These are phyloP conservation scores for Julus scanicus DNA, from an alignment of 2,888 invertebrate genomes.

Conservation along the genomic window DNA sequence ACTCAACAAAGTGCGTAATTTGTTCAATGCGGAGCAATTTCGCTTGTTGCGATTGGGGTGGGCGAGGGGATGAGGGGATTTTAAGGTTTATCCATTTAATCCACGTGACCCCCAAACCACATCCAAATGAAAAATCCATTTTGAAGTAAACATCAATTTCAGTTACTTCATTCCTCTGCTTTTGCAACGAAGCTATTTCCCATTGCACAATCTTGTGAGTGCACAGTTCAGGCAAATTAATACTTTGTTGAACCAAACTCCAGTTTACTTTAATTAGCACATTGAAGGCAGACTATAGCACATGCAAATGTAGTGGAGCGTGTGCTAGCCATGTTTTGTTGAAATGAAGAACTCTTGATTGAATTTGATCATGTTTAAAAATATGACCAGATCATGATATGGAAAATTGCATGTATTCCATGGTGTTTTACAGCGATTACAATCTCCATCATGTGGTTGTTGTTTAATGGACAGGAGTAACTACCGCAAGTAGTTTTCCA, in stretches of 20 bases:
- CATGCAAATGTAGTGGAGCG: too few relatives aligned
- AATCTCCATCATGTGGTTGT: too few relatives aligned
- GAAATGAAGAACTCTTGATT: too few relatives aligned
- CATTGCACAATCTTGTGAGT: neutral
- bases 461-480: too few relatives aligned
- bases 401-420: too few relatives aligned
- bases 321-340: too few relatives aligned
- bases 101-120: neutral
- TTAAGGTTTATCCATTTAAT: neutral
- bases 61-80: neutral
- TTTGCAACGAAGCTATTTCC: neutral
- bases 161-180: neutral
- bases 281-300: too few relatives aligned
- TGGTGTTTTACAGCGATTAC: too few relatives aligned
- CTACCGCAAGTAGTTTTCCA: too few relatives aligned
- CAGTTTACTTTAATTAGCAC: neutral
- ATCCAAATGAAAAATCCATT: neutral
- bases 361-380: too few relatives aligned
- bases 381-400: too few relatives aligned
- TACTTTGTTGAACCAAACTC: neutral
- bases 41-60: slow-evolving; percentile 1
- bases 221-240: neutral
- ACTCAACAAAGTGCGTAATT: slow-evolving; percentile 44
- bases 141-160: slow-evolving; percentile 23
- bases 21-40: slow-evolving; percentile 4